These are phyloP conservation scores for Cochlearius cochlearius DNA, from an alignment of 2,113 vertebrate genomes.

Conservation along the genomic window DNA sequence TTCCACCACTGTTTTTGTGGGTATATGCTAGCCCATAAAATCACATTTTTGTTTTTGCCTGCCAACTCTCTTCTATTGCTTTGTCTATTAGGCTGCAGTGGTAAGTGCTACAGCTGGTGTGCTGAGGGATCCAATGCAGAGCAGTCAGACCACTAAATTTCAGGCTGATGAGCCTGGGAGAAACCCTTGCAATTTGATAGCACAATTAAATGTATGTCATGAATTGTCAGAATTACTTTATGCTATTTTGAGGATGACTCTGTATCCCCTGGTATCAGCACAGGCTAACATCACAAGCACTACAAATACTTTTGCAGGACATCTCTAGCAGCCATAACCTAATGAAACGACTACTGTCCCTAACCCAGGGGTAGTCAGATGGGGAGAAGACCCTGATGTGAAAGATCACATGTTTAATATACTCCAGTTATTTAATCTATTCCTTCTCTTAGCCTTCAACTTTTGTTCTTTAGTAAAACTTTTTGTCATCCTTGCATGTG, in stretches of 20 bases:
- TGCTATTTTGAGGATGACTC: not conserved
- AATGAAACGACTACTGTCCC: not conserved
- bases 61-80: constrained; percentile 49
- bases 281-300: not conserved
- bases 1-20: constrained; percentile 66
- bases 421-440: not conserved
- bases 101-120: constrained; percentile 49
- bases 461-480: not conserved
- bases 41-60: constrained; percentile 55
- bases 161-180: constrained; percentile 5
- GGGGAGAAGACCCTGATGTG: not conserved
- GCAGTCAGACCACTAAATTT: not conserved
- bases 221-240: not conserved
- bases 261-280: not conserved
- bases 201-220: not conserved
- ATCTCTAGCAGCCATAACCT: not conserved
- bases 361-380: not conserved
- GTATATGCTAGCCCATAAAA: constrained; percentile 65
- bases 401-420: not conserved
- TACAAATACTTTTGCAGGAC: not conserved
- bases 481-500: not conserved
- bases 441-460: not conserved
- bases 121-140: not conserved
- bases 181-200: not conserved
- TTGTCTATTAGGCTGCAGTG: constrained; percentile 26